Evolutionary conservation across 1,140 invertebrate species (phyloP).

Genomic region (Musca domestica): DNA sequence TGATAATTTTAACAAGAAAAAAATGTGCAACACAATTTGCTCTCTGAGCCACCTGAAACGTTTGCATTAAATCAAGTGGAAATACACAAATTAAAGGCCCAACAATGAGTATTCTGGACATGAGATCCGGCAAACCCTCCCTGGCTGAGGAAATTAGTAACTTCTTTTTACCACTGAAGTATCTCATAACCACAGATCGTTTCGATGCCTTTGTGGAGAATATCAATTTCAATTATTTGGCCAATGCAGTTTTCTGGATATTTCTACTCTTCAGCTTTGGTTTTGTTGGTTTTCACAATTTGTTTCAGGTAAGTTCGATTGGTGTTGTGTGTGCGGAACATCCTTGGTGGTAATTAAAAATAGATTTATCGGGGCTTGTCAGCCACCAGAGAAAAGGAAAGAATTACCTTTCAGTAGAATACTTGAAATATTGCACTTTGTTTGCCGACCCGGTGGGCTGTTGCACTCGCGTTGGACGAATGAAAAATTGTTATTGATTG

Average conservation of each 20-base stretch:
- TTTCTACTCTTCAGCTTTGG: constrained; percentile 42
- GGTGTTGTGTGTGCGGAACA: not conserved
- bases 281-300: constrained; percentile 42
- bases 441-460: not conserved
- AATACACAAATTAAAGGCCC: too few relatives aligned
- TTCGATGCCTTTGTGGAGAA: constrained; percentile 47
- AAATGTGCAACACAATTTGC: too few relatives aligned
- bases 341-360: too few relatives aligned
- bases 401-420: too few relatives aligned
- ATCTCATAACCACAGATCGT: constrained; percentile 47
- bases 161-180: constrained; percentile 49
- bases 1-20: too few relatives aligned
- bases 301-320: constrained; percentile 41
- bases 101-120: constrained; percentile 44
- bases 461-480: not conserved
- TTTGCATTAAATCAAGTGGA: too few relatives aligned
- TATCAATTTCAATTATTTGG: constrained; percentile 48
- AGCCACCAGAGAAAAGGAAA: too few relatives aligned
- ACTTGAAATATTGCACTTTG: too few relatives aligned
- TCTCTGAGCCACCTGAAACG: too few relatives aligned
- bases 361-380: too few relatives aligned
- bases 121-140: constrained; percentile 44
- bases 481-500: too few relatives aligned
- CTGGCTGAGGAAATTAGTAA: constrained; percentile 49
- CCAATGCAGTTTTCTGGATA: constrained; percentile 50